Conservation (phyloP, 2,888 invertebrate species). For the Coelopa pilipes region DNA sequence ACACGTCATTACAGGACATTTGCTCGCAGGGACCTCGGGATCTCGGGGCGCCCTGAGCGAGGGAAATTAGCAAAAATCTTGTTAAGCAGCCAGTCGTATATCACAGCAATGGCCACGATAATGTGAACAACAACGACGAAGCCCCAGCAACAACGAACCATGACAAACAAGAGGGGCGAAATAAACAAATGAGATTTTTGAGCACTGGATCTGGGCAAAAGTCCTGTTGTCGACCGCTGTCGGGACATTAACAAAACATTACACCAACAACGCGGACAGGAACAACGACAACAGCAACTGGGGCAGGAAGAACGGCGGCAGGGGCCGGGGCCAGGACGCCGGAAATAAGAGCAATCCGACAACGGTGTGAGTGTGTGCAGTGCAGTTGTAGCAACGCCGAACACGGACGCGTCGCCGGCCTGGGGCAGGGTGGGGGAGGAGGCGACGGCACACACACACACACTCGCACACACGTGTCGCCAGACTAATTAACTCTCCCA, state of each 20-base stretch:
- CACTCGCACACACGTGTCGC: neutral
- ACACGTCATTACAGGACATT: neutral
- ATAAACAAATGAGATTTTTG: no score
- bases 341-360: neutral
- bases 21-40: no score
- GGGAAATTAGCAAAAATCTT: neutral
- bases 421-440: neutral
- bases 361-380: no score
- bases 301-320: neutral
- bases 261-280: no score
- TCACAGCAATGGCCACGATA: neutral
- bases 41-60: no score
- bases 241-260: conserved; percentile 22
- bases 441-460: neutral
- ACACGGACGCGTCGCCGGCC: neutral
- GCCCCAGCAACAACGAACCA: neutral
- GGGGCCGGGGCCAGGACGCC: no score
- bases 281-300: neutral
- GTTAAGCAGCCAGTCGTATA: neutral
- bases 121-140: conserved; percentile 1
- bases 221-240: neutral
- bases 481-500: neutral
- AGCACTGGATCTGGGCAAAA: no score
- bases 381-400: neutral
- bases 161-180: no score